Conservation (phyloP, 2,113 vertebrate genomes). For the Nematolebias whitei region DNA sequence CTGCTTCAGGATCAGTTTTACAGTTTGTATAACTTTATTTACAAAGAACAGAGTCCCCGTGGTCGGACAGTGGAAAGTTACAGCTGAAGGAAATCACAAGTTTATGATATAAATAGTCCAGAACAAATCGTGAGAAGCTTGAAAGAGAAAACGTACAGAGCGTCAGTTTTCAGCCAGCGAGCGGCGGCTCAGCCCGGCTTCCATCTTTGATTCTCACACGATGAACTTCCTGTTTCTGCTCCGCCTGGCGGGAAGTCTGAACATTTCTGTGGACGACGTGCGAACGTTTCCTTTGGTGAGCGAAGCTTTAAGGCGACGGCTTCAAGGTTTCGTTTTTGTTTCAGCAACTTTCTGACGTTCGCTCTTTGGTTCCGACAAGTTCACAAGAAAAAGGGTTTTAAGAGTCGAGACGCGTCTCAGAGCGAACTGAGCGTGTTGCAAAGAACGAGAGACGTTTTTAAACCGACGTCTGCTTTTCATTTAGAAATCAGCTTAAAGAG, state of each 20-base stretch:
- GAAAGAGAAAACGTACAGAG: slow-evolving; percentile 20
- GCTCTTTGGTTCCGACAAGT: slow-evolving; percentile 15
- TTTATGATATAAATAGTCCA: slow-evolving; percentile 55
- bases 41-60: slow-evolving; percentile 45
- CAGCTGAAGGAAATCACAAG: slow-evolving; percentile 41
- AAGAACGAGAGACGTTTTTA: no score
- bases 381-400: not conserved
- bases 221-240: no score
- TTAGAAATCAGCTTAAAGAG: no score
- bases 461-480: no score
- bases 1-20: slow-evolving; percentile 6
- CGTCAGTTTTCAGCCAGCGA: not conserved
- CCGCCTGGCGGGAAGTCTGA: slow-evolving; percentile 3
- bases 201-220: no score
- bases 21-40: slow-evolving; percentile 68
- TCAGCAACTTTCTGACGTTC: not conserved
- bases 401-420: no score
- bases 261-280: not conserved
- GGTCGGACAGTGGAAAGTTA: slow-evolving; percentile 7
- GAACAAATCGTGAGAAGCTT: slow-evolving; percentile 29
- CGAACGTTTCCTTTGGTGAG: slow-evolving; percentile 11
- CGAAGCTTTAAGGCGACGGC: slow-evolving; percentile 15
- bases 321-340: not conserved
- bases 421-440: no score
- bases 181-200: no score